A percentile compares a stretch with the other conserved stretches of the same genome.
These are phyloP conservation scores for Anguilla japonica DNA, from an alignment of 2,113 vertebrate genomes.

Conservation along the genomic window DNA sequence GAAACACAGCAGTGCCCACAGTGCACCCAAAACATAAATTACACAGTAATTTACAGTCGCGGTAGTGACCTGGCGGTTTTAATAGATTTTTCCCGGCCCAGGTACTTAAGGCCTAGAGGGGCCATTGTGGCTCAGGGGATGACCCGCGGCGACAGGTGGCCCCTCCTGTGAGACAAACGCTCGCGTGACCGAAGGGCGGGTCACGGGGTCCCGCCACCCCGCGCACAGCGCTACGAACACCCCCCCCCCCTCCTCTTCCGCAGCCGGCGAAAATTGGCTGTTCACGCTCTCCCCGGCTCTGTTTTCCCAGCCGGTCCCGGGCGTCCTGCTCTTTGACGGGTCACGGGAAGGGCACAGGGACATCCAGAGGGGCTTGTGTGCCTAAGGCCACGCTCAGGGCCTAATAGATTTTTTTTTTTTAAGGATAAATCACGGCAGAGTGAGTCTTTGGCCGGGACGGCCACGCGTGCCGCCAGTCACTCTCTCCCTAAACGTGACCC, in stretches of 20 bases:
- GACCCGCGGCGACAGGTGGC: constrained; percentile 33
- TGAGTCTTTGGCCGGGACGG: constrained; percentile 26
- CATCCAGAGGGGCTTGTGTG: not conserved
- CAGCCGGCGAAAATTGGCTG: not conserved
- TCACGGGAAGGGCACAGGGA: not conserved
- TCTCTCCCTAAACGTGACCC: constrained; percentile 37
- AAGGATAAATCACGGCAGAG: constrained; percentile 41
- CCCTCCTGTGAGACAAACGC: not conserved
- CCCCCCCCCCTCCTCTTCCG: not conserved
- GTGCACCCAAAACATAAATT: not conserved
- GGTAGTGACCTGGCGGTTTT: not conserved
- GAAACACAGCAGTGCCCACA: not conserved
- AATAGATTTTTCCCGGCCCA: not conserved
- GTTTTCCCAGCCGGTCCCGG: constrained; percentile 1
- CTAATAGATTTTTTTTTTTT: constrained; percentile 20
- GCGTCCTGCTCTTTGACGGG: not conserved
- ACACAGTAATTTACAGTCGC: not conserved
- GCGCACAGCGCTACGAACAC: not conserved
- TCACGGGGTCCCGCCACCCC: not conserved
- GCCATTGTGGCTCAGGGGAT: constrained; percentile 9
- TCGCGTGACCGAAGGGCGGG: not conserved
- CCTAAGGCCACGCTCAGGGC: constrained; percentile 13
- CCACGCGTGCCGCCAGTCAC: constrained; percentile 56
- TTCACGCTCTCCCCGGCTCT: not conserved
- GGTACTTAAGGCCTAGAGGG: not conserved